A percentile compares a stretch with the other conserved stretches of the same genome.
Conservation (phyloP, 2,888 invertebrate species). For the Mythimna vitellina region DNA sequence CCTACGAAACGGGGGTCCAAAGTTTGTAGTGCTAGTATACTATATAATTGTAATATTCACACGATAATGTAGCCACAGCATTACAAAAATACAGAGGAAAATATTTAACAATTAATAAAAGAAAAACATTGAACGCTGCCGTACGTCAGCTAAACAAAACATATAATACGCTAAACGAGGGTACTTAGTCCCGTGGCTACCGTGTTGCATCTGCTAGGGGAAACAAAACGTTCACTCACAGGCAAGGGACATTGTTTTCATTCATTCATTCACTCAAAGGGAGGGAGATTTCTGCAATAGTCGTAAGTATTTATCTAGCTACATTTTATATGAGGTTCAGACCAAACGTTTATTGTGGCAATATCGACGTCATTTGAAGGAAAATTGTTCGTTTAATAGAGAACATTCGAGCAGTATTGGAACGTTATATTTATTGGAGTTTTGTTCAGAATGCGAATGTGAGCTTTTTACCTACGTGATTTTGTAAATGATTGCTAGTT, state of each 20-base stretch:
- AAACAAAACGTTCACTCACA: slow-evolving; percentile 43
- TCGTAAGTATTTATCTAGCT: slow-evolving; percentile 47
- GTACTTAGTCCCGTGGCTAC: slow-evolving; percentile 17
- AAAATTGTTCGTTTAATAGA: slow-evolving; percentile 51
- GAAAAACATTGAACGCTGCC: slow-evolving; percentile 22
- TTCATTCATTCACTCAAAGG: slow-evolving; percentile 19
- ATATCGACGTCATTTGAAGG: slow-evolving; percentile 56
- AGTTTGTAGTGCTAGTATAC: too few relatives aligned
- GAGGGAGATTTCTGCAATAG: slow-evolving; percentile 24
- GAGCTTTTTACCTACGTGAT: background rate
- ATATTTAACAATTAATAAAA: slow-evolving; percentile 4
- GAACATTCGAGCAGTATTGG: slow-evolving; percentile 42
- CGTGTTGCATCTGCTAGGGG: background rate
- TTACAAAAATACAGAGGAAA: slow-evolving; percentile 11
- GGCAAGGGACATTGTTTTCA: slow-evolving; percentile 8
- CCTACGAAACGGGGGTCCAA: too few relatives aligned
- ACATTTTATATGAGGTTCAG: slow-evolving; percentile 16
- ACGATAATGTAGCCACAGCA: too few relatives aligned
- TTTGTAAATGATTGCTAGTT: background rate
- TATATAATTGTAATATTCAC: too few relatives aligned
- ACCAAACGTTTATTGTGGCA: slow-evolving; percentile 51
- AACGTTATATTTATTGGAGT: slow-evolving; percentile 30
- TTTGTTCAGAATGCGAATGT: slow-evolving; percentile 18
- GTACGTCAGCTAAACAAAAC: background rate
- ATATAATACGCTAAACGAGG: slow-evolving; percentile 24